phyloP scores from a whole-genome alignment of 2,888 invertebrate genomes.

The Orthosia gracilis region DNA sequence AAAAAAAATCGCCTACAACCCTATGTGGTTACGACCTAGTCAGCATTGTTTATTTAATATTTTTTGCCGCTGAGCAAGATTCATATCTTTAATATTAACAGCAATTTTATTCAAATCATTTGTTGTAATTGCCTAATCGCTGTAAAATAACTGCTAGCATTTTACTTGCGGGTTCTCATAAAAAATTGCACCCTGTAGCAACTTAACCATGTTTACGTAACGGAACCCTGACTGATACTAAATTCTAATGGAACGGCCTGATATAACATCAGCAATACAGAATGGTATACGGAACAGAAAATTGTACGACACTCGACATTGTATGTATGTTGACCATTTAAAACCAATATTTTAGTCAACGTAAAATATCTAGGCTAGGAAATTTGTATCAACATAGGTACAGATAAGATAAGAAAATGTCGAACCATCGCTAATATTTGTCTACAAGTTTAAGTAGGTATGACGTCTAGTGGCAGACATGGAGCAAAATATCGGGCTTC shows the following conservation, averaged over 20 bases:
- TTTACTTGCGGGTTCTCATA: neutral
- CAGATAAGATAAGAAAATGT: neutral
- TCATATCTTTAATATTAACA: slow-evolving; percentile 26
- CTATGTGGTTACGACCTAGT: slow-evolving; percentile 47
- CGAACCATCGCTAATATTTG: too few relatives aligned
- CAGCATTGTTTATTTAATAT: slow-evolving; percentile 65
- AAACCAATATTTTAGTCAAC: neutral
- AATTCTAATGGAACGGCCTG: too few relatives aligned
- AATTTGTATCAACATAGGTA: neutral
- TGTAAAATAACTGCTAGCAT: neutral
- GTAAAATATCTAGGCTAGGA: neutral
- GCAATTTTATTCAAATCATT: slow-evolving; percentile 2
- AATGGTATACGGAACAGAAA: neutral
- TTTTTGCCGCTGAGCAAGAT: slow-evolving; percentile 36
- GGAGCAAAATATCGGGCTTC: neutral
- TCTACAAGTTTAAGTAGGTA: neutral
- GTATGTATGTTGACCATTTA: neutral
- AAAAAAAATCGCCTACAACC: slow-evolving; percentile 68
- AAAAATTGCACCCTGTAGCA: neutral
- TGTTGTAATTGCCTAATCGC: neutral
- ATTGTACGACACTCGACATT: too few relatives aligned
- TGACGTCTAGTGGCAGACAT: neutral
- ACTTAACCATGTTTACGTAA: too few relatives aligned
- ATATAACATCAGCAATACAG: too few relatives aligned
- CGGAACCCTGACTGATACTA: too few relatives aligned